Evolutionary conservation across 2,797 vertebrate species (phyloP), one percentile per base, ranked within the genome.

Genomic region (Argya squamiceps): DNA sequence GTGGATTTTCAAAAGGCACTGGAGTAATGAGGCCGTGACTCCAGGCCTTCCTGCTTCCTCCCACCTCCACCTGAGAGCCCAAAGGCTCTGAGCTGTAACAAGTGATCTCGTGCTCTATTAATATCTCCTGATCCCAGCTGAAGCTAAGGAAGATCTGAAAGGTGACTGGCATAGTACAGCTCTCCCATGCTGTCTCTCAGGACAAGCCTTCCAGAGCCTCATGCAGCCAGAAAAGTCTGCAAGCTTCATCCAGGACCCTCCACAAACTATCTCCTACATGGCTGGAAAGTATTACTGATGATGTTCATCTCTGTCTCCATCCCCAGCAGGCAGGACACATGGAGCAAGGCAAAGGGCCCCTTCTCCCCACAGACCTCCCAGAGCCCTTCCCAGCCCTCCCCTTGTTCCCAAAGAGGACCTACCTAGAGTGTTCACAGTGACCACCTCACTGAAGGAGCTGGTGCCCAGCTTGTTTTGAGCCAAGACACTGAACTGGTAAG

Each of bases 351-450:
- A 59, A 77, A 80, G 19, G 24, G 24, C 3, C 2, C 10, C 36
- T n/a, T 29, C 34, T 43, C 52, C 79, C 43, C 49, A 20, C 0
- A 1, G n/a, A 27, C 4, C 24, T 64, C 67, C 34, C 26, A 6
- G 39, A 49, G 5, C 43, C 50, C 46, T 9, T 20, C 49, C 41
- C 69, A 19, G 55, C 41, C 59, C 32, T 63, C 18, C 22, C 26
- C 49, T n/a, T 3, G 6, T 4, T 6, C 56, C 79, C 50, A 1
- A 0, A 1, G 36, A 87, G 47, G 21, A 78, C 98, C 95, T 70
- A 99, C 99, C 99, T 99, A 99, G 98, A 98, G 99, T 99, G 98
- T 99, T 99, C 98, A 99, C 99, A 98, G 99, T 99, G 99, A 99
- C 99, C 98, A 99, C 99, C 98, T 99, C 99, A 95, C 99, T 99